Percentiles rank a stretch among this genome's conserved stretches.
phyloP scores from a whole-genome alignment of 2,888 invertebrate genomes.

The Microctonus aethiopoides region DNA sequence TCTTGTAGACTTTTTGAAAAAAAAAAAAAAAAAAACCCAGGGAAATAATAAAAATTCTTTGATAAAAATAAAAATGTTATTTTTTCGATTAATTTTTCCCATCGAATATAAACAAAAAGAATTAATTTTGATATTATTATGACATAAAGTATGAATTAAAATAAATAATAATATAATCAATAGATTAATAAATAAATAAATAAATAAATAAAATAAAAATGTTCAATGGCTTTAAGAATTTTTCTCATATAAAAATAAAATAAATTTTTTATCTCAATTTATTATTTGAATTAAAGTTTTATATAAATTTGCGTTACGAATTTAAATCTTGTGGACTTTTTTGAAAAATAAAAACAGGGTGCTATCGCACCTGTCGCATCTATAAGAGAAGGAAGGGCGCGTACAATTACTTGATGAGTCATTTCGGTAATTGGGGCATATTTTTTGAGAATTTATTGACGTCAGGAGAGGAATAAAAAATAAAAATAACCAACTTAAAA shows the following conservation, averaged over 20 bases:
- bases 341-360: neutral
- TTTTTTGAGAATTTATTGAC: conserved; percentile 60
- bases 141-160: neutral
- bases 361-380: conserved; percentile 15
- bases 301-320: conserved; percentile 53
- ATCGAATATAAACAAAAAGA: neutral
- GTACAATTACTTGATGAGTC: conserved; percentile 64
- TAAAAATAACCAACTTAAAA: conserved; percentile 33
- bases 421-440: conserved; percentile 64
- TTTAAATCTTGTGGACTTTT: conserved; percentile 43
- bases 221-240: neutral
- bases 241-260: too few relatives aligned
- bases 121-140: neutral
- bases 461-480: conserved; percentile 29
- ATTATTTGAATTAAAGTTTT: conserved; percentile 52
- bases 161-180: too few relatives aligned
- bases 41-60: too few relatives aligned
- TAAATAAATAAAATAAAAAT: neutral
- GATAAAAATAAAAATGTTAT: too few relatives aligned
- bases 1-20: conserved; percentile 28
- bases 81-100: too few relatives aligned
- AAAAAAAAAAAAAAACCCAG: too few relatives aligned
- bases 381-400: conserved; percentile 37
- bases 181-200: too few relatives aligned
- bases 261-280: conserved; percentile 58